Conservation (phyloP, 2,797 vertebrate species). For the Xyrichtys novacula region DNA sequence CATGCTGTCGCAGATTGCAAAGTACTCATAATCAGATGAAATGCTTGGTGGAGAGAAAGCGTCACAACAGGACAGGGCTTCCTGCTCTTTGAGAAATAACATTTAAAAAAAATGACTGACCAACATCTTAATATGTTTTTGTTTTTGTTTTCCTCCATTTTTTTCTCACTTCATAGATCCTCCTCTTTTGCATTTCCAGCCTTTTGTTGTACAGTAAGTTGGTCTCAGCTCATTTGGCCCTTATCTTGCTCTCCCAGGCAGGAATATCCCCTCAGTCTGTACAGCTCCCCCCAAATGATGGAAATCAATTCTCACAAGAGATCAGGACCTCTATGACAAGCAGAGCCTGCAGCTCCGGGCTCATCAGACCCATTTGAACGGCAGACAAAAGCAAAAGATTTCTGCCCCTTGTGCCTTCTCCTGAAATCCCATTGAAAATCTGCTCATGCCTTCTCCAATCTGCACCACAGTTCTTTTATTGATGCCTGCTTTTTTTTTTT, state of each 20-base stretch:
- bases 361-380: slow-evolving; percentile 84
- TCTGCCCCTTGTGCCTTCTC: slow-evolving; percentile 77
- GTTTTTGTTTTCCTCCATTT: slow-evolving; percentile 37
- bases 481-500: slow-evolving; percentile 59
- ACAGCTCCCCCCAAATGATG: slow-evolving; percentile 80
- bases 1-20: slow-evolving; percentile 95
- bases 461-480: slow-evolving; percentile 76
- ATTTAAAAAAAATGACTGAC: slow-evolving; percentile 54
- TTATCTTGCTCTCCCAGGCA: slow-evolving; percentile 82
- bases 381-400: slow-evolving; percentile 85
- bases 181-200: slow-evolving; percentile 23
- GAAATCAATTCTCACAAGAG: slow-evolving; percentile 87
- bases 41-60: slow-evolving; percentile 87
- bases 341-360: slow-evolving; percentile 77
- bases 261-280: slow-evolving; percentile 71
- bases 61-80: slow-evolving; percentile 85
- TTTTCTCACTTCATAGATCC: slow-evolving; percentile 11
- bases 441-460: slow-evolving; percentile 75
- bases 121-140: slow-evolving; percentile 57
- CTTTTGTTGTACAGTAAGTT: slow-evolving; percentile 70
- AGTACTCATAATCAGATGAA: slow-evolving; percentile 96
- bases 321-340: slow-evolving; percentile 85
- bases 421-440: slow-evolving; percentile 82
- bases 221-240: slow-evolving; percentile 81
- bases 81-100: slow-evolving; percentile 63